Evolutionary conservation across 1,140 invertebrate genomes (phyloP).

Genomic region (Acromyrmex charruanus): DNA sequence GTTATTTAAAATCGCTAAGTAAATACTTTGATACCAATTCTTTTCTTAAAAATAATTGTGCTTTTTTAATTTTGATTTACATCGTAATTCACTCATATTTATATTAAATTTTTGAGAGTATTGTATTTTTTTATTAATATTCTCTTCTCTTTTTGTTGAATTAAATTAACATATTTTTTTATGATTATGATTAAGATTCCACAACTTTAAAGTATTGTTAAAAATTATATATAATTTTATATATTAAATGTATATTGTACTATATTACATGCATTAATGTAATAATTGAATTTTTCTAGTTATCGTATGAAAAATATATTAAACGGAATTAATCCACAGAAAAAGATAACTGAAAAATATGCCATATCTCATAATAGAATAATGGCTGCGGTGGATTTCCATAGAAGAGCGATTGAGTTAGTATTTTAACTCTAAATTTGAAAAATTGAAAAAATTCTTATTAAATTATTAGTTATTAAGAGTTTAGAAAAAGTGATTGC

Average conservation of each 20-base stretch:
- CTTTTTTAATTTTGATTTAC: not conserved
- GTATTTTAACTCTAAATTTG: not conserved
- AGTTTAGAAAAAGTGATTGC: not conserved
- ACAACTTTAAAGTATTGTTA: not conserved
- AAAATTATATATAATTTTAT: not conserved
- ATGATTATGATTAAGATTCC: not conserved
- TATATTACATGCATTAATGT: not conserved
- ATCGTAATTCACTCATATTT: not conserved
- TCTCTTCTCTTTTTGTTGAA: not conserved
- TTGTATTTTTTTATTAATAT: not conserved
- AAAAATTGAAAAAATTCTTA: not conserved
- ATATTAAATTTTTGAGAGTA: not conserved
- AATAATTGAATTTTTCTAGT: slow-evolving; percentile 20
- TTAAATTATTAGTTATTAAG: not conserved
- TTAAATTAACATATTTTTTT: not conserved
- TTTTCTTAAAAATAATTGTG: not conserved
- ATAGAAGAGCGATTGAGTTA: slow-evolving; percentile 54
- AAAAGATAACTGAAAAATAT: not conserved
- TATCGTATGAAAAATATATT: slow-evolving; percentile 48
- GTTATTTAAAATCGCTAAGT: slow-evolving; percentile 50
- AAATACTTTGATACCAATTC: not conserved
- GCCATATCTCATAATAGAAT: slow-evolving; percentile 2
- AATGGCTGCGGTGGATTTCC: slow-evolving; percentile 37
- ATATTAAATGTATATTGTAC: not conserved
- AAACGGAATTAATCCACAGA: not conserved